These are phyloP conservation scores for Ataeniobius toweri DNA, from an alignment of 2,797 vertebrate species.

Conservation along the genomic window DNA sequence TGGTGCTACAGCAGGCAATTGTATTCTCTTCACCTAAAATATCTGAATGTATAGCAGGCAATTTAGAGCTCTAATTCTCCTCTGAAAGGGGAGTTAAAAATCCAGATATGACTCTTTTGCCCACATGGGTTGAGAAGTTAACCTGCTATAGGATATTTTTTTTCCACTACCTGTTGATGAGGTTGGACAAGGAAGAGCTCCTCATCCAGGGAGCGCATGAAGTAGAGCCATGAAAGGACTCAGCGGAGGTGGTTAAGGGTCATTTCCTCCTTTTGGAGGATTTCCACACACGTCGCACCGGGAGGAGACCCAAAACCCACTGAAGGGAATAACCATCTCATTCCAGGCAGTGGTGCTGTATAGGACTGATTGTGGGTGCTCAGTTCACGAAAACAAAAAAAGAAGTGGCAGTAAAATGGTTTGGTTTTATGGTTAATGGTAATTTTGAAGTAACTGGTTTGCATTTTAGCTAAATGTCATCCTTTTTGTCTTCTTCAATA, in stretches of 20 bases:
- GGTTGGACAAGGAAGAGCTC: neutral
- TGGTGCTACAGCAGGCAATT: conserved; percentile 58
- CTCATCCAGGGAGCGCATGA: neutral
- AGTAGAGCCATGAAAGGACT: too few relatives aligned
- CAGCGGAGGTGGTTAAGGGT: too few relatives aligned
- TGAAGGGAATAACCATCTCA: neutral
- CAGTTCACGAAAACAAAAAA: neutral
- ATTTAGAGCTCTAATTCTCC: conserved; percentile 26
- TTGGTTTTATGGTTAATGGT: neutral
- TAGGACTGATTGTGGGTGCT: neutral
- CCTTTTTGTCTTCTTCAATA: neutral
- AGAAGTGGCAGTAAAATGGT: neutral
- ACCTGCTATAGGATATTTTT: neutral
- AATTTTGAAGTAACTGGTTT: neutral
- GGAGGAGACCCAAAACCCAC: neutral
- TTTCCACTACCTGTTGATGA: neutral
- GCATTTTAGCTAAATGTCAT: neutral
- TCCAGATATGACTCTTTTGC: conserved; percentile 15
- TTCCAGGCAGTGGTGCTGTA: neutral
- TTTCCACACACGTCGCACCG: too few relatives aligned
- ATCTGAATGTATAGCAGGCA: conserved; percentile 55
- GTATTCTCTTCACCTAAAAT: conserved; percentile 65
- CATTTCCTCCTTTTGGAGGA: too few relatives aligned
- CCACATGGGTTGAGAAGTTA: conserved; percentile 1
- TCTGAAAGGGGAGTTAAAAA: conserved; percentile 31